Conservation (phyloP, 2,113 vertebrate species). For the Syngnathus scovelli region DNA sequence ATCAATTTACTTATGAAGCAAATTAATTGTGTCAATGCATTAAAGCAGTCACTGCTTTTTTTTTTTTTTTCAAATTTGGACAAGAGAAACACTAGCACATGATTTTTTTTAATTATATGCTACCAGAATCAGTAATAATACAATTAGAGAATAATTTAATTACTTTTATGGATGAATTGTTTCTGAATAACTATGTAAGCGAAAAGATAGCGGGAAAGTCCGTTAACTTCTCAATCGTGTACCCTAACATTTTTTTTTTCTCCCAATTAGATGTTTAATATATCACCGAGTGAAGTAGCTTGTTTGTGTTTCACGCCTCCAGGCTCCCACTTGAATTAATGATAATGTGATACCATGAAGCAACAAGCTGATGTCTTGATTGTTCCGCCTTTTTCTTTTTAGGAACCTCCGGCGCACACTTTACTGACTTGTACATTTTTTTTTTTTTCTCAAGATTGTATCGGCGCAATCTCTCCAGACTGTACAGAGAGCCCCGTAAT, state of each 20-base stretch:
- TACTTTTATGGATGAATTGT: background rate
- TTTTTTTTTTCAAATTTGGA: too few relatives aligned
- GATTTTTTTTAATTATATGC: too few relatives aligned
- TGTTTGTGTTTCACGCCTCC: background rate
- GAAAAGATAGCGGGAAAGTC: background rate
- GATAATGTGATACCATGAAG: background rate
- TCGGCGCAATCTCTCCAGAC: background rate
- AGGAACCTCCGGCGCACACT: background rate
- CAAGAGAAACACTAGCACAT: too few relatives aligned
- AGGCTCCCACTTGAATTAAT: background rate
- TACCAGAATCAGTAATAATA: too few relatives aligned
- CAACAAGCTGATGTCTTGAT: constrained; percentile 6
- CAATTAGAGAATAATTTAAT: too few relatives aligned
- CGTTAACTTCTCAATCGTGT: background rate
- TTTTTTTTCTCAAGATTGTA: too few relatives aligned
- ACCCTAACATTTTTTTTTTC: background rate
- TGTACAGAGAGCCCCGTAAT: background rate
- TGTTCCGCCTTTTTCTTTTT: background rate
- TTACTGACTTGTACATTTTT: background rate
- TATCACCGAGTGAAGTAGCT: background rate
- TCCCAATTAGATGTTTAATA: constrained; percentile 3
- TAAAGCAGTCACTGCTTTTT: too few relatives aligned
- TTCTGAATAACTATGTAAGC: too few relatives aligned
- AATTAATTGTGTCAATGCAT: too few relatives aligned
- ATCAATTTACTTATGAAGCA: too few relatives aligned